Evolutionary conservation across 2,113 vertebrate species (phyloP).

Genomic region (Antechinus stuartii): DNA sequence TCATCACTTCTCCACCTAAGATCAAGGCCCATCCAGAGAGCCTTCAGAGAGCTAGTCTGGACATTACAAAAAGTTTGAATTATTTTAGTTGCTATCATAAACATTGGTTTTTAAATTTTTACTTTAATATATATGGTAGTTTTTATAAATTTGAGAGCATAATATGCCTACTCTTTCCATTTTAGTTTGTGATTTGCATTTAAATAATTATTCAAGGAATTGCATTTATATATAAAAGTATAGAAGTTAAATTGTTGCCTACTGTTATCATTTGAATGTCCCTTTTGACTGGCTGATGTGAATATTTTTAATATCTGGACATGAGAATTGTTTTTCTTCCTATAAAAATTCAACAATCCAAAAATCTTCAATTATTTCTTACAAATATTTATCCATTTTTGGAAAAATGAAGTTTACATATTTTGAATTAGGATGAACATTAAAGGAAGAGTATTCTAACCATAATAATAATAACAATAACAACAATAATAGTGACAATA

Average conservation of each 20-base stretch:
- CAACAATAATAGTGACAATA: background rate
- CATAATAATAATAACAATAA: background rate
- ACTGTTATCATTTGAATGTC: background rate
- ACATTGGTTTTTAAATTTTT: background rate
- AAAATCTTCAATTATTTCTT: constrained; percentile 20
- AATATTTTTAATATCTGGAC: background rate
- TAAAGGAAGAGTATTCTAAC: background rate
- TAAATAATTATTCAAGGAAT: background rate
- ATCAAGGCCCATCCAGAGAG: no score
- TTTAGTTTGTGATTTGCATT: background rate
- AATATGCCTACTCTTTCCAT: background rate
- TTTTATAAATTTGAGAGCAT: background rate
- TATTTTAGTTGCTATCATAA: background rate
- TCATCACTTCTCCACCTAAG: no score
- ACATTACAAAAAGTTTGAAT: background rate
- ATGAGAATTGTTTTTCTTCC: background rate
- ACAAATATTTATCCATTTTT: background rate
- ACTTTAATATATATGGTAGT: background rate
- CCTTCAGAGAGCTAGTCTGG: no score
- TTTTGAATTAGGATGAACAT: constrained; percentile 24
- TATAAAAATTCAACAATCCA: background rate
- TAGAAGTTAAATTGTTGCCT: background rate
- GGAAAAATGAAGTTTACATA: background rate
- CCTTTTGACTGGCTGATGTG: background rate
- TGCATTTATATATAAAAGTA: background rate